A percentile compares a stretch with the other conserved stretches of the same genome.
These are phyloP conservation scores for Myzus persicae DNA, from an alignment of 1,140 invertebrate species.

Conservation along the genomic window DNA sequence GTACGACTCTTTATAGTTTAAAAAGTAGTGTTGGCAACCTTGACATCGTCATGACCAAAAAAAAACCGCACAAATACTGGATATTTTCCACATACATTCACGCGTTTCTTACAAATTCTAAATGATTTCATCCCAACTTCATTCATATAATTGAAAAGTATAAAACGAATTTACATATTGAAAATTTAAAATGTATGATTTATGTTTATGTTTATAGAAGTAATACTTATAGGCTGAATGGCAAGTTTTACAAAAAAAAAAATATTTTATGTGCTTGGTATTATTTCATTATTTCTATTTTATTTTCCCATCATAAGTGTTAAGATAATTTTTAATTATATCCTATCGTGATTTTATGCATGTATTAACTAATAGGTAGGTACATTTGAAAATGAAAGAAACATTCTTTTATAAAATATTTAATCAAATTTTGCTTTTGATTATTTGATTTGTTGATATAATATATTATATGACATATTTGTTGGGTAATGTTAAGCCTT, in stretches of 20 bases:
- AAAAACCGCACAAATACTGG: constrained; percentile 25
- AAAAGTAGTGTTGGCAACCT: constrained; percentile 37
- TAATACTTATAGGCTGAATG: no score
- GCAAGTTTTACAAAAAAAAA: no score
- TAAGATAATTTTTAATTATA: neutral
- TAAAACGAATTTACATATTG: neutral
- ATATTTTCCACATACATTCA: constrained; percentile 16
- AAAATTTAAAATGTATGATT: neutral
- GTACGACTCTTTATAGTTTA: neutral
- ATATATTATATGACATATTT: neutral
- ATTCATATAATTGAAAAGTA: neutral
- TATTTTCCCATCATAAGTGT: neutral
- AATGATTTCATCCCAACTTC: neutral
- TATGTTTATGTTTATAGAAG: neutral
- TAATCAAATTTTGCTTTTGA: neutral
- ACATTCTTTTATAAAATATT: neutral
- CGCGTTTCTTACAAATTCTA: neutral
- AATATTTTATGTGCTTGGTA: no score
- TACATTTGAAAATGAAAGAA: neutral
- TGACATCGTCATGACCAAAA: constrained; percentile 11
- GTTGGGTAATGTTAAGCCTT: neutral
- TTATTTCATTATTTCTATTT: neutral
- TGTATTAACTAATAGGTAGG: neutral
- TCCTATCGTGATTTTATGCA: neutral
- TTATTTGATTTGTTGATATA: neutral